A percentile compares a stretch with the other conserved stretches of the same genome.
Evolutionary conservation across 2,888 invertebrate genomes (phyloP).

Genomic region (Calliphora vomitoria): DNA sequence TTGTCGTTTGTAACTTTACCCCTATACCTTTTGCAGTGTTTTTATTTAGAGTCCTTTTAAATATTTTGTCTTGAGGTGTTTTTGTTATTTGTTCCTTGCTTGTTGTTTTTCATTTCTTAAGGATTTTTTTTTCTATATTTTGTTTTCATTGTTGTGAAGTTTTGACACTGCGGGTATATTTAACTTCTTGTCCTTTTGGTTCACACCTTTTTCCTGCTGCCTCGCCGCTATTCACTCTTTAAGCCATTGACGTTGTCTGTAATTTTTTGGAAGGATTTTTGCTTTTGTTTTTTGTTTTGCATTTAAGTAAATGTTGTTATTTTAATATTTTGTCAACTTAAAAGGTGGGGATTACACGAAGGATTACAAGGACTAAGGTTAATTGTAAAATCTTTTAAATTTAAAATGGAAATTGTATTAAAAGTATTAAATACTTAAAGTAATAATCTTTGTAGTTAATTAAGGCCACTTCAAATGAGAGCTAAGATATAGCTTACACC

Average conservation of each 20-base stretch:
- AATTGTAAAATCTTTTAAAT: conserved; percentile 24
- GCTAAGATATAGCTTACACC: too few species aligned
- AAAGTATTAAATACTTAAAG: not conserved
- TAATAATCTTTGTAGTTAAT: not conserved
- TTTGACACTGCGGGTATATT: conserved; percentile 75
- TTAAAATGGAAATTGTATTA: not conserved
- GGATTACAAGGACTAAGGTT: conserved; percentile 61
- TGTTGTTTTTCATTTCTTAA: conserved; percentile 20
- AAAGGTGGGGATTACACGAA: conserved; percentile 52
- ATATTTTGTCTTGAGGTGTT: conserved; percentile 48
- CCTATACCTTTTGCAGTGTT: conserved; percentile 21
- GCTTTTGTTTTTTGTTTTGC: not conserved
- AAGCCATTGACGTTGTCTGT: conserved; percentile 15
- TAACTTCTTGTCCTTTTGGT: conserved; percentile 75
- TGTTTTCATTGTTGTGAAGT: conserved; percentile 58
- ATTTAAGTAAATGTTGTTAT: conserved; percentile 48
- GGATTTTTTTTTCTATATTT: conserved; percentile 39
- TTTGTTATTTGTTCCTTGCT: conserved; percentile 22
- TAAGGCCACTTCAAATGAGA: not conserved
- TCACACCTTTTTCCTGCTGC: conserved; percentile 74
- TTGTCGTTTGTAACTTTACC: conserved; percentile 37
- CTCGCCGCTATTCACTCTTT: conserved; percentile 32
- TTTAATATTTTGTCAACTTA: conserved; percentile 60
- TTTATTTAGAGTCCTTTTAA: conserved; percentile 24
- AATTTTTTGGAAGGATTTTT: conserved; percentile 41